Evolutionary conservation across 2,888 invertebrate species (phyloP), one percentile per base, ranked within the genome.

Genomic region (Ichneumon xanthorius): DNA sequence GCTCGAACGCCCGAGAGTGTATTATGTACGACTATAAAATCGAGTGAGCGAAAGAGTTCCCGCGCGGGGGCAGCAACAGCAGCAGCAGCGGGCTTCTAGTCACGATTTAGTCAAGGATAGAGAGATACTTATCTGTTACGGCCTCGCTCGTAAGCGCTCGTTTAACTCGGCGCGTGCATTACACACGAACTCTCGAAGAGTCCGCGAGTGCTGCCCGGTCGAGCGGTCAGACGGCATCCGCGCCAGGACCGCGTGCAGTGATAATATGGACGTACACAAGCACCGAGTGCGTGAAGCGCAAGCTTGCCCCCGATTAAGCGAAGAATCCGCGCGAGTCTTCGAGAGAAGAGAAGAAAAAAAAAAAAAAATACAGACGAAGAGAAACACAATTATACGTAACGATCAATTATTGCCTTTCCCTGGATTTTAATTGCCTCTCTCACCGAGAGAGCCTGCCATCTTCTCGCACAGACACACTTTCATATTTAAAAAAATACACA

Each of bases 31-130:
- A 16, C 77, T 83, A 63, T 68, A 73, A 83, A 86, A 86, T 83
- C 80, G 85, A 65, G 77, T 70, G 37, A 77, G 82, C 76, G 72
- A 83, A 75, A 53, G 68, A 80, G 76, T 26, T 63, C 70, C 58
- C 71, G 53, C 67, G 75, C 83, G 80, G 85, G 83, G 85, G 82
- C 82, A 85, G 83, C 73, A 75, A 72, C 76, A 79, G 79, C 85
- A 82, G 61, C 71, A 65, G 53, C 65, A 73, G 48, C 58, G 89
- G 88, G 90, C 92, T 91, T 91, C 92, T 92, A 93, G 93, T 93
- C 93, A 93, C 93, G 93, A 93, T 93, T 93, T 92, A 92, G 92
- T 91, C 93, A 93, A 93, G 93, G 92, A 93, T 92, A 93, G 91
- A 90, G 90, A 91, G 93, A 92, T 93, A 90, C 91, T 91, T 92